These are phyloP conservation scores for Ashinkailepas kermadecensis DNA, from an alignment of 2,888 invertebrate genomes.

Conservation along the genomic window DNA sequence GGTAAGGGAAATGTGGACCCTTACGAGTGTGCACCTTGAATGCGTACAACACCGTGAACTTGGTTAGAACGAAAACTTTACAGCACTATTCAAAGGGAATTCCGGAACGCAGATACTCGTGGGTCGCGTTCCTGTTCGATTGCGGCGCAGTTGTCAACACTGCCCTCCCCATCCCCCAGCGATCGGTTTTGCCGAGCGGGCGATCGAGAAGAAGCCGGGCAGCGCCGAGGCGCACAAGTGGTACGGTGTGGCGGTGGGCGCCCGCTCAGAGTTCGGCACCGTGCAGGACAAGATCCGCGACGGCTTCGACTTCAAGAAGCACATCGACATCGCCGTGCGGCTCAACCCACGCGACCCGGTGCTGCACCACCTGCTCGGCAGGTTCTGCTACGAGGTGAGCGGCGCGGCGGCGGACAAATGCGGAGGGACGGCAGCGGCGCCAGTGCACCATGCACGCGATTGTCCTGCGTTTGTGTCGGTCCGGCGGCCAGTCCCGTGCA, in stretches of 20 bases:
- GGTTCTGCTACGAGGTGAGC: slow-evolving; percentile 39
- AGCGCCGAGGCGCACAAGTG: slow-evolving; percentile 61
- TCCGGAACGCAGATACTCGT: not conserved
- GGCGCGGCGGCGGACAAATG: not conserved
- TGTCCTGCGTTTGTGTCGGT: too few relatives aligned
- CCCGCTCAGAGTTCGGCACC: slow-evolving; percentile 52
- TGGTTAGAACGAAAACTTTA: not conserved
- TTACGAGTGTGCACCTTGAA: too few relatives aligned
- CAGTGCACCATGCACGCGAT: too few relatives aligned
- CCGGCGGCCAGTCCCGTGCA: too few relatives aligned
- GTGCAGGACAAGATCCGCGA: slow-evolving; percentile 57
- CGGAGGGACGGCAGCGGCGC: too few relatives aligned
- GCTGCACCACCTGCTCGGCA: slow-evolving; percentile 59
- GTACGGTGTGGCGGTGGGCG: slow-evolving; percentile 59
- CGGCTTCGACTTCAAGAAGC: slow-evolving; percentile 58
- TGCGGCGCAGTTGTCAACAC: too few relatives aligned
- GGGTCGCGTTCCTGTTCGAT: not conserved
- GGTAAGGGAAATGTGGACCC: not conserved
- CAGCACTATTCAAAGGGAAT: not conserved
- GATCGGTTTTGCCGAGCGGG: slow-evolving; percentile 49
- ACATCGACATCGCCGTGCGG: slow-evolving; percentile 56
- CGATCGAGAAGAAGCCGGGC: slow-evolving; percentile 48
- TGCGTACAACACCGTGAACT: not conserved
- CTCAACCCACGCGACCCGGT: slow-evolving; percentile 54
- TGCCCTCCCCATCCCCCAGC: slow-evolving; percentile 42